Base-by-base conservation (phyloP, 2,888 invertebrate species). In the Pandemis heparana region DNA sequence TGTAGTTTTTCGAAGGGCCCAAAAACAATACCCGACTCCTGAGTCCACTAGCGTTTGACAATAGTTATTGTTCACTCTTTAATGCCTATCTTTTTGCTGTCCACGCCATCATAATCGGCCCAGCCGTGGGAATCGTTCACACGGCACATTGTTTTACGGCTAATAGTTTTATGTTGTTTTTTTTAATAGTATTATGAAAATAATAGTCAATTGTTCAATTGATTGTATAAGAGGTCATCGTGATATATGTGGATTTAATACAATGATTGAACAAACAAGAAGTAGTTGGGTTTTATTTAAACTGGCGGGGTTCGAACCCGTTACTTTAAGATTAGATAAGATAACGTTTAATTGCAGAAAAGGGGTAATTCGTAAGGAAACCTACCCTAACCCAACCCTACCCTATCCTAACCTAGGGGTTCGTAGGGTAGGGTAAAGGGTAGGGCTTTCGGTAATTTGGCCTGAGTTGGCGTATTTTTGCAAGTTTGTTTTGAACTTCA, bases 161-260 rank as follows among this genome's bases (percentile, higher is more conserved):
- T 84, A 80, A 81, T 79, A 81, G 85, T 87, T 87, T 90, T 90
- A 88, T 89, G 86, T 85, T 79, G 80, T 83, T 87, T 91, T 90
- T 91, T 89, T 89, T 89, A 89, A 89, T 90, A 86, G 86, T 88
- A 91, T 91, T 89, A 89, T 87, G 84, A 87, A 84, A 87, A 93
- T 92, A 94, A 94, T 94, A 86, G 92, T 81, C 90, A 89, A 94
- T 94, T 94, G 93, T 94, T 90, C 88, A 89, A 88, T 89, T 87
- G 87, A 89, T 84, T 80, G 81, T 82, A 85, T 77, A 77, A 75
- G 48, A 66, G 71, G 76, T 74, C 78, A 77, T 72, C 76, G 75
- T 75, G 75, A 69, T 71, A 76, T 72, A 74, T 65, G 63, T 71
- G 46, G 32, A 16, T 6, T 18, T 12, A 56, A 18, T 56, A 23